Conservation (phyloP, 2,888 invertebrate species). For the Hemaris fuciformis region DNA sequence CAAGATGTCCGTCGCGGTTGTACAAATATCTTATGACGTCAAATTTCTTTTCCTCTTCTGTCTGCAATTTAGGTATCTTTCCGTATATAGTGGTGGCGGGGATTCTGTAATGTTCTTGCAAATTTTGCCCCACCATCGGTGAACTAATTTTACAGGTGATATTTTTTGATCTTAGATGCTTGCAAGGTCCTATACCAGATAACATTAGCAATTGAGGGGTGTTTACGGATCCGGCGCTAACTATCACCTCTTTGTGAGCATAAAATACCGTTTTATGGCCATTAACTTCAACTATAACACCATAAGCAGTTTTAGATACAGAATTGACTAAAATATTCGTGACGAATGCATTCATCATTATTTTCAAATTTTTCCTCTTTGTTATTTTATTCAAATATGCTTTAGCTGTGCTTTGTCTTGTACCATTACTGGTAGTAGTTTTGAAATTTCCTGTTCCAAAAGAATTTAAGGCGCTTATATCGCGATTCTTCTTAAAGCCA, state of each 20-base stretch:
- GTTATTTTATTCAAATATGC: conserved; percentile 55
- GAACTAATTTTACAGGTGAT: conserved; percentile 48
- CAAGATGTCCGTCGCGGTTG: conserved; percentile 15
- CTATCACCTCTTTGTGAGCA: conserved; percentile 48
- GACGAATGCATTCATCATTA: conserved; percentile 65
- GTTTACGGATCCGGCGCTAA: conserved; percentile 60
- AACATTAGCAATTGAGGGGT: conserved; percentile 63
- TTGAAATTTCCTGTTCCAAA: conserved; percentile 64
- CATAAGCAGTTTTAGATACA: conserved; percentile 34
- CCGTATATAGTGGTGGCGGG: conserved; percentile 16
- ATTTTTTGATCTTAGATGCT: conserved; percentile 40
- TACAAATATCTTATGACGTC: conserved; percentile 18
- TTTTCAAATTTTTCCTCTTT: conserved; percentile 42
- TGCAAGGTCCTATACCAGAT: conserved; percentile 63
- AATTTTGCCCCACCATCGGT: conserved; percentile 56
- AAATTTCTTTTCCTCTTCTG: conserved; percentile 9
- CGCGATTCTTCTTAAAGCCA: conserved; percentile 47
- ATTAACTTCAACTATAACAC: conserved; percentile 17
- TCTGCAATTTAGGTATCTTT: conserved; percentile 12
- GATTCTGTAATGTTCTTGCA: conserved; percentile 56
- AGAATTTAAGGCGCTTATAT: conserved; percentile 50
- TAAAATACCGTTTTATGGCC: conserved; percentile 12
- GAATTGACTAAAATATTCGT: conserved; percentile 16
- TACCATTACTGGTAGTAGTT: conserved; percentile 59
- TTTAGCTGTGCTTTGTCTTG: conserved; percentile 63